Evolutionary conservation across 2,888 invertebrate genomes (phyloP).

Genomic region (Dexiosoma caninum): DNA sequence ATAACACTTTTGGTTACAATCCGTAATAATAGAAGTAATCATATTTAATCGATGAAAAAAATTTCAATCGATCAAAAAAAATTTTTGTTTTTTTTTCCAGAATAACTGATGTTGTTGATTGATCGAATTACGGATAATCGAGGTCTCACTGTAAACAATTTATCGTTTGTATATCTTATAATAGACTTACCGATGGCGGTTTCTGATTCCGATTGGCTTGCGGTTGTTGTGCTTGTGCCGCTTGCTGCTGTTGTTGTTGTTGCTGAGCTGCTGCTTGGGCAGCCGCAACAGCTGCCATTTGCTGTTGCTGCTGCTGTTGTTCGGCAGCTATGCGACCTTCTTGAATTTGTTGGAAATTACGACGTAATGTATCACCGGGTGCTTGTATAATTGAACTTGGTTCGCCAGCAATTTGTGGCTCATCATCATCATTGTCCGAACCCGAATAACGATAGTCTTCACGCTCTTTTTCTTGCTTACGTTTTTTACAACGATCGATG

Average conservation of each 20-base stretch:
- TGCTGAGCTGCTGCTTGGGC: conserved; percentile 71
- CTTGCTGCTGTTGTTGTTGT: conserved; percentile 69
- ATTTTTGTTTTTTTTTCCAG: too few relatives aligned
- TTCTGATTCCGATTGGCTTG: conserved; percentile 81
- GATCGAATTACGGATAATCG: too few relatives aligned
- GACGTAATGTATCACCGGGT: conserved; percentile 93
- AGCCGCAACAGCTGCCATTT: conserved; percentile 70
- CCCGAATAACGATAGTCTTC: conserved; percentile 93
- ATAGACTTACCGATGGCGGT: conserved; percentile 75
- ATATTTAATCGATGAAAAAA: too few relatives aligned
- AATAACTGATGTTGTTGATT: too few relatives aligned
- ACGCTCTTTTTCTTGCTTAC: conserved; percentile 92
- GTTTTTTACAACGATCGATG: conserved; percentile 97
- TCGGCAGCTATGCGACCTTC: conserved; percentile 84
- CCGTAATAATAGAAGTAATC: too few relatives aligned
- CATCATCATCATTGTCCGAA: conserved; percentile 98
- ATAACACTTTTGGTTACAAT: too few relatives aligned
- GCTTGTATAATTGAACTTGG: conserved; percentile 94
- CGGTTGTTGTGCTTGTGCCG: conserved; percentile 79
- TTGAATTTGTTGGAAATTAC: conserved; percentile 99
- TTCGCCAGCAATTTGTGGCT: conserved; percentile 93
- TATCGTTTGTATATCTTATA: neutral
- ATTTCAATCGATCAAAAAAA: too few relatives aligned
- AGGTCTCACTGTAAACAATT: too few relatives aligned
- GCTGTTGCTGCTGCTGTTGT: conserved; percentile 81